Evolutionary conservation across 53 echinoderm and acorn worm species (phyloP).

Genomic region (Echinarachnius parma): DNA sequence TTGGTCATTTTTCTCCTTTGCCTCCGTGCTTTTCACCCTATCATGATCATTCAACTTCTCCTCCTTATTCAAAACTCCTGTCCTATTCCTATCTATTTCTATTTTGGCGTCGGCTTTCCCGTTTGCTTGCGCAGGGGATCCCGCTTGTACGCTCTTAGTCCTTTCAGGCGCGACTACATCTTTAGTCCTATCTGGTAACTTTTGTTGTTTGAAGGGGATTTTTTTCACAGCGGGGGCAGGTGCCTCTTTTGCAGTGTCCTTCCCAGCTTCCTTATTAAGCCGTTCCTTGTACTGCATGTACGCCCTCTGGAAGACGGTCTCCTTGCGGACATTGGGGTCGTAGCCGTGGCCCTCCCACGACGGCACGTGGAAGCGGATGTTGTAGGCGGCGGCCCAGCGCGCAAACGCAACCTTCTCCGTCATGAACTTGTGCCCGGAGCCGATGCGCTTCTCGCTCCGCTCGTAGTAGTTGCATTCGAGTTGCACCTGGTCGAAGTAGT

Average conservation of each 20-base stretch:
- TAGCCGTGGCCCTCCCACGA: slow-evolving; percentile 64
- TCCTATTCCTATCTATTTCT: not conserved
- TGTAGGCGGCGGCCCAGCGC: slow-evolving; percentile 70
- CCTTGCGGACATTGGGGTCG: slow-evolving; percentile 28
- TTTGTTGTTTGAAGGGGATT: no score
- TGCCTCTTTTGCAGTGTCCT: not conserved
- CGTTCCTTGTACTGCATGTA: slow-evolving; percentile 43
- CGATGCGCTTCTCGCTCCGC: slow-evolving; percentile 54
- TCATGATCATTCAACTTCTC: not conserved
- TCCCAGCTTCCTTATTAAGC: not conserved
- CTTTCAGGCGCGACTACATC: no score
- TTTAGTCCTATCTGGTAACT: no score
- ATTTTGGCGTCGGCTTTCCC: not conserved
- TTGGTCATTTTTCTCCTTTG: not conserved
- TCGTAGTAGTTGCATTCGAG: slow-evolving; percentile 65
- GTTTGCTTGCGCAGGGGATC: not conserved
- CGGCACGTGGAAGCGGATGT: slow-evolving; percentile 67
- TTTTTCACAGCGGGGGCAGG: no score
- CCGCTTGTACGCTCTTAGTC: not conserved
- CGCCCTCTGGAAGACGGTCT: slow-evolving; percentile 56
- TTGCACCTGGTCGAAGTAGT: slow-evolving; percentile 69
- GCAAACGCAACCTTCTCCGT: slow-evolving; percentile 79
- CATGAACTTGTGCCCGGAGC: slow-evolving; percentile 73
- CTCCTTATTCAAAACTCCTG: not conserved
- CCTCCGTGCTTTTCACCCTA: not conserved